Conservation (phyloP, 2,797 vertebrate genomes). For the Antrozous pallidus region DNA sequence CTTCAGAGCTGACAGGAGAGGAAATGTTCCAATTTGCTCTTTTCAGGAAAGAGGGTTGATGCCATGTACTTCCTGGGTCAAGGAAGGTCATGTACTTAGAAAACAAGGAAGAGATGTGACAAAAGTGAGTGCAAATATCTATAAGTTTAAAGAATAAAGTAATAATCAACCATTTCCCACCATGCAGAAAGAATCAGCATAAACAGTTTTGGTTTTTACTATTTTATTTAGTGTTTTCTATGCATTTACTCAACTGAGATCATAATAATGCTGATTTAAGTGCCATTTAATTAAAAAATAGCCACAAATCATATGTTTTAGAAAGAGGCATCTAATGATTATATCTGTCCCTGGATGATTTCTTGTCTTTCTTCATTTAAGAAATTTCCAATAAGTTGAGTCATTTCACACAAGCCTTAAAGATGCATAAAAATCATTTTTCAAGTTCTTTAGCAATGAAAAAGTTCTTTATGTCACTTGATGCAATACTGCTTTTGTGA, state of each 20-base stretch:
- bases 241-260: neutral
- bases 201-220: neutral
- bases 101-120: neutral
- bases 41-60: neutral
- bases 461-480: conserved; percentile 68
- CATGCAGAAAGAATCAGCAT: neutral
- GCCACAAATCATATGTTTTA: conserved; percentile 8
- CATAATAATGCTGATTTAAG: neutral
- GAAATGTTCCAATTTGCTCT: neutral
- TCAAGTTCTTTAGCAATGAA: conserved; percentile 71
- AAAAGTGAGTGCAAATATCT: neutral
- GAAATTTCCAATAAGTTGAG: conserved; percentile 31
- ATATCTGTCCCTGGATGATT: conserved; percentile 9
- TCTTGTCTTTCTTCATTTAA: conserved; percentile 43
- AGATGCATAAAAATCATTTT: conserved; percentile 65
- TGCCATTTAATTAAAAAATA: neutral
- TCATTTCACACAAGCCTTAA: conserved; percentile 54
- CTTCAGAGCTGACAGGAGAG: neutral
- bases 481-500: conserved; percentile 68
- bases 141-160: conserved; percentile 14
- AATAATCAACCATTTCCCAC: neutral
- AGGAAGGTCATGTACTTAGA: neutral
- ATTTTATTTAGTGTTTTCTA: conserved; percentile 20
- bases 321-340: conserved; percentile 17
- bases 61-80: neutral